Evolutionary conservation across 2,888 invertebrate species (phyloP), one percentile per base, ranked within the genome.

Genomic region (Melitaea athalia): DNA sequence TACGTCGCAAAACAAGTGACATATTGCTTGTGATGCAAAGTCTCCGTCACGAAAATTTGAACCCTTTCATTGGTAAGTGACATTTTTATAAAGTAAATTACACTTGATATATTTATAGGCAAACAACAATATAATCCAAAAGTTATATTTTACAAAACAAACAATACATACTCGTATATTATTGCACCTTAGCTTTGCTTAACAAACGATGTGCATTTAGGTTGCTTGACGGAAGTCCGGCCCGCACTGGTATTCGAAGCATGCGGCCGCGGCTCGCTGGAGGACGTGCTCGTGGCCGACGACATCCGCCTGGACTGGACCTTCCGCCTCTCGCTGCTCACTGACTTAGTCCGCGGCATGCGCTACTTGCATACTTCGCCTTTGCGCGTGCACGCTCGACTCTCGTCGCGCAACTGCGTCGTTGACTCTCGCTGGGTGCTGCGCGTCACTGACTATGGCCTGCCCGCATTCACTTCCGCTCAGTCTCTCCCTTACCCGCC

Each of bases 351-450:
- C 77, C 94, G 97, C 95, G 99, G 98, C 59, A 96, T 98, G 96
- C 95, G 97, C 79, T 98, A 97, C 86, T 91, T 99, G 64, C 99
- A 99, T 89, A 94, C 95, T 55, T 96, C 96, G 31, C 94, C 97
- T 15, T 93, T 98, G 78, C 95, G 96, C 77, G 95, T 95, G 73
- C 98, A 99, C 88, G 98, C 98, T 49, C 95, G 95, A 77, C 93
- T 99, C 64, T 95, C 97, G 6, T 98, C 98, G 57, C 94, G 97
- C 72, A 98, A 98, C 91, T 98, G 98, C 91, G 97, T 98, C 57
- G 98, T 99, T 70, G 99, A 99, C 89, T 97, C 98, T 67, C 95
- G 99, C 75, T 99, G 98, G 98, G 98, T 98, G 69, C 94, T 99
- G 69, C 98, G 98, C 92, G 94, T 99, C 74, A 97, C 98, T 31